Evolutionary conservation across 1,140 invertebrate genomes (phyloP), one percentile per base, ranked within the genome.

Genomic region (Neodiprion pinetum): DNA sequence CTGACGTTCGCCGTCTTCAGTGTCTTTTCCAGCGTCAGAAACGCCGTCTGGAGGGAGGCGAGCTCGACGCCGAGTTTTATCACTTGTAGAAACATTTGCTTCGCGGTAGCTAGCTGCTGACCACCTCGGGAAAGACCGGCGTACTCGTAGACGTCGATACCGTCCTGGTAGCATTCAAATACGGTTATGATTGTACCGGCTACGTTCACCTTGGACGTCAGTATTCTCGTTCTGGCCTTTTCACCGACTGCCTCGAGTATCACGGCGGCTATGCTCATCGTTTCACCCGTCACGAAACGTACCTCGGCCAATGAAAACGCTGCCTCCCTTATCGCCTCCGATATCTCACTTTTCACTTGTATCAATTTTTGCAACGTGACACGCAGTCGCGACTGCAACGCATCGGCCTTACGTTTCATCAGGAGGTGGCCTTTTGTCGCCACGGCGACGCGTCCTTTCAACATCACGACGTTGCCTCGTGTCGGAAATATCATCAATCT

Each of bases 401-500:
- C 93, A 90, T 94, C 93, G 50, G 93, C 92, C 83, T 94, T 94
- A 83, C 94, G 94, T 84, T 95, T 94, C 73, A 94, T 78, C 49
- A 94, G 86, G 83, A 91, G 92, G 82, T 94, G 93, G 68, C 93
- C 93, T 79, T 93, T 94, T 78, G 94, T 91, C 47, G 93, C 93
- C 48, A 92, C 21, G 8, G 17, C 14, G 7, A 11, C 48, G 65
- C 49, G 70, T 61, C n/a, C 10, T n/a, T 11, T 61, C 53, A 61
- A 61, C 10, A 11, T 11, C 10, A 11, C 10, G 10, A 11, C 10
- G n/a, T 61, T 97, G 96, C 97, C 97, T 90, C 97, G 92, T 81
- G 96, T 97, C 81, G 97, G 97, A 90, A 98, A 98, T 90, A 98
- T 94, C 71, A 95, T 91, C 83, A 98, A 91, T 87, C 93, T 94